Conservation (phyloP, 2,113 vertebrate genomes). For the Hymenochirus boettgeri region DNA sequence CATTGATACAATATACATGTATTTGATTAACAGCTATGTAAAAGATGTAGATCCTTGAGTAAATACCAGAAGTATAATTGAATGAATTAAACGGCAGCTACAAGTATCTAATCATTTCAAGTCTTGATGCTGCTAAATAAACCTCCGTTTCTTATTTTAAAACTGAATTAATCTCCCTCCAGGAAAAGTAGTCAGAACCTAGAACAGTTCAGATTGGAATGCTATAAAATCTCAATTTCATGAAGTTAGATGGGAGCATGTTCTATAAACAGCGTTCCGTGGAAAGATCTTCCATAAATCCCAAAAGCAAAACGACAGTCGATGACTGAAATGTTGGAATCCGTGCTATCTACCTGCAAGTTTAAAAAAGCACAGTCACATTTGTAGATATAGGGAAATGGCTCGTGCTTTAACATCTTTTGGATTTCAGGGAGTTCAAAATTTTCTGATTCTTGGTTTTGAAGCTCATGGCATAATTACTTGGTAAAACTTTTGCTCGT, state of each 20-base stretch:
- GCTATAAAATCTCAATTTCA: constrained; percentile 20
- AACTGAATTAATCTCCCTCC: not conserved
- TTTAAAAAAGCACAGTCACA: constrained; percentile 17
- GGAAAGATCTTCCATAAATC: constrained; percentile 5
- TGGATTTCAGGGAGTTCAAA: constrained; percentile 79
- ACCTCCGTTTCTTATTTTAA: not conserved
- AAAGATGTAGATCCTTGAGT: no score
- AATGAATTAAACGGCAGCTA: not conserved
- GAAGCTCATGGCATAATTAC: constrained; percentile 85
- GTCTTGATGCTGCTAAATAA: not conserved
- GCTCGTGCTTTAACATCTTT: constrained; percentile 72
- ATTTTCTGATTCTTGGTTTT: constrained; percentile 91
- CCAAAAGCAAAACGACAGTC: not conserved
- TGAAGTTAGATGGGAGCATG: constrained; percentile 28
- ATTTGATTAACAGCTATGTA: no score
- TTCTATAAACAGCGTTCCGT: constrained; percentile 14
- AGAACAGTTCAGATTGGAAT: constrained; percentile 31
- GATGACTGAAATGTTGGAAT: not conserved
- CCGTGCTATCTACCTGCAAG: constrained; percentile 1
- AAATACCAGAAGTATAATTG: no score
- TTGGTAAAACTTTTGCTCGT: constrained; percentile 80
- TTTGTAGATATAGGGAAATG: not conserved
- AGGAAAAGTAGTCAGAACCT: constrained; percentile 34
- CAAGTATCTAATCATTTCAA: not conserved
- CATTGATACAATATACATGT: no score